Conservation (phyloP, 2,113 vertebrate genomes). For the Oncorhynchus mykiss region DNA sequence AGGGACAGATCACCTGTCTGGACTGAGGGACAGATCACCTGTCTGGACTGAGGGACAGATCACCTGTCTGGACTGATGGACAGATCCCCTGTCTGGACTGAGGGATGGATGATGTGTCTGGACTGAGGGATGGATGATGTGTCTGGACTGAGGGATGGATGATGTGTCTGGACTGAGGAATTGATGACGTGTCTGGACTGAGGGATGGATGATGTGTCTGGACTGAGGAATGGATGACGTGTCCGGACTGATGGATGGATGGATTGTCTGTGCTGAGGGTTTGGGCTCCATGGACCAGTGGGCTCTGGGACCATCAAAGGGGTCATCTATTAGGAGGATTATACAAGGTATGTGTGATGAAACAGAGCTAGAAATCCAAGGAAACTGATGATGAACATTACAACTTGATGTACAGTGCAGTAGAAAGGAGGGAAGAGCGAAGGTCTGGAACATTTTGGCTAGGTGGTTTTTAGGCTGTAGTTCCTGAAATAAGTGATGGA, state of each 20-base stretch:
- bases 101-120: too few relatives aligned
- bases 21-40: too few relatives aligned
- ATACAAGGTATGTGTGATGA: constrained; percentile 27
- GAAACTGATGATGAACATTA: background rate
- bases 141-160: too few relatives aligned
- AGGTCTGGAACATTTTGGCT: background rate
- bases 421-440: background rate
- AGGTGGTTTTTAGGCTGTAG: background rate
- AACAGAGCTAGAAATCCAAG: constrained; percentile 21
- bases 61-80: too few relatives aligned
- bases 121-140: too few relatives aligned
- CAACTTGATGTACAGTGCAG: background rate
- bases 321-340: constrained; percentile 59
- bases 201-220: too few relatives aligned
- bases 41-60: too few relatives aligned
- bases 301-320: constrained; percentile 49
- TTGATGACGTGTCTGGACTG: too few relatives aligned
- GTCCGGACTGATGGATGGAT: too few relatives aligned
- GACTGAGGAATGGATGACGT: too few relatives aligned
- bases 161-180: too few relatives aligned
- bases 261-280: background rate
- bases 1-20: rapidly evolving
- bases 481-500: background rate
- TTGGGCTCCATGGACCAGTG: constrained; percentile 39
- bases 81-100: too few relatives aligned